These are phyloP conservation scores for Drosophila equinoxialis DNA, from an alignment of 1,140 invertebrate genomes.

Conservation along the genomic window DNA sequence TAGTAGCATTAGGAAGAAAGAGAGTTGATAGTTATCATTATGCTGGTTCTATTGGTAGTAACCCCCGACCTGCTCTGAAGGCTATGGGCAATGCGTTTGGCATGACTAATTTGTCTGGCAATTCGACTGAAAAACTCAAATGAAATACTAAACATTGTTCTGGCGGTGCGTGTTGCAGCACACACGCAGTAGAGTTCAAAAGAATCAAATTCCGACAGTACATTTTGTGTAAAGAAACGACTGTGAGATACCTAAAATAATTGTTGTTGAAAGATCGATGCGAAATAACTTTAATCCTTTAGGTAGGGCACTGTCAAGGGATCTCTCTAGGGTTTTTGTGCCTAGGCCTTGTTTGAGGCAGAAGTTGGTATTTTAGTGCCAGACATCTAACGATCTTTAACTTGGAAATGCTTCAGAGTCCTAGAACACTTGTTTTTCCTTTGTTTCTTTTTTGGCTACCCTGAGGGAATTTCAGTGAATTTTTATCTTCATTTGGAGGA, in stretches of 20 bases:
- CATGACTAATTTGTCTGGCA: constrained; percentile 70
- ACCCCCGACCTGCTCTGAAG: constrained; percentile 7
- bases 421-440: too few species aligned
- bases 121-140: constrained; percentile 56
- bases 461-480: too few species aligned
- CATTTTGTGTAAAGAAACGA: neutral
- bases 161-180: constrained; percentile 23
- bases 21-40: neutral
- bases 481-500: too few species aligned
- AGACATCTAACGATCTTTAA: too few species aligned
- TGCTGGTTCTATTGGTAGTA: neutral
- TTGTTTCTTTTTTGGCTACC: too few species aligned
- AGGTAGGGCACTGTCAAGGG: too few species aligned
- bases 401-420: too few species aligned
- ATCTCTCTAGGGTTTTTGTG: too few species aligned
- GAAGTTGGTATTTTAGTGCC: too few species aligned
- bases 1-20: constrained; percentile 9
- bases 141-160: constrained; percentile 37
- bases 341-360: too few species aligned
- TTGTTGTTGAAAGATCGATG: too few species aligned
- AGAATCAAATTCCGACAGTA: constrained; percentile 1
- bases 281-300: neutral
- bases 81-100: constrained; percentile 47
- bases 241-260: neutral
- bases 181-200: constrained; percentile 38